Evolutionary conservation across 2,797 vertebrate genomes (phyloP), one percentile per base, ranked within the genome.

Genomic region (Neomorphus geoffroyi): DNA sequence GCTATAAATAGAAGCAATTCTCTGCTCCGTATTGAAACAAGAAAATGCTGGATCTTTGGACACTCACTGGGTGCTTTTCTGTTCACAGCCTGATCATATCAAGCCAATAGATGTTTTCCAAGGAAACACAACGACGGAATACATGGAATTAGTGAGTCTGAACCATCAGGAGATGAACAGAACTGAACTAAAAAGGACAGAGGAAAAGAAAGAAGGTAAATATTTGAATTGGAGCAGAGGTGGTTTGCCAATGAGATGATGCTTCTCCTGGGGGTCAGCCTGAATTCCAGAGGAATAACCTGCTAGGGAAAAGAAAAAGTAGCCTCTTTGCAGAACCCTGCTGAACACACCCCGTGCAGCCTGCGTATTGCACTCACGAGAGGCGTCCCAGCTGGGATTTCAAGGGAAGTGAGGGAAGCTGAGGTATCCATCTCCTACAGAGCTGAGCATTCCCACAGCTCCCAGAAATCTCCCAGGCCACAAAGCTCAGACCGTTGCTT

Each of bases 1-100:
- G 56, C 78, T 88, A 58, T 64, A 89, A 95, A 93, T 56, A 95
- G 81, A 87, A 91, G 56, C 41, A 70, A 66, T 77, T 96, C 84
- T 77, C 37, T 66, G 54, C 35, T 78, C 69, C 23, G 2, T 19
- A 13, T 0, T n/a, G 67, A 67, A 80, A 70, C 7, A 43, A 3
- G 3, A 48, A 90, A 92, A 72, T 18, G n/a, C 62, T 56, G 24
- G 9, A 2, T 79, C 64, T 93, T 50, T 41, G n/a, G 51, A 11
- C 14, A 26, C 43, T 43, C 32, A 3, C 50, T 23, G n/a, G 33
- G 15, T 33, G 73, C 16, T 92, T 92, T 80, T 67, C 66, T 62
- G 30, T 33, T 54, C 27, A 7, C 35, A 18, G 5, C 7, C 30
- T 3, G 4, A 28, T 33, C 19, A 1, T 5, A 39, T 15, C 46